phyloP scores from a whole-genome alignment of 2,113 vertebrate species.

The Haemorhous mexicanus region DNA sequence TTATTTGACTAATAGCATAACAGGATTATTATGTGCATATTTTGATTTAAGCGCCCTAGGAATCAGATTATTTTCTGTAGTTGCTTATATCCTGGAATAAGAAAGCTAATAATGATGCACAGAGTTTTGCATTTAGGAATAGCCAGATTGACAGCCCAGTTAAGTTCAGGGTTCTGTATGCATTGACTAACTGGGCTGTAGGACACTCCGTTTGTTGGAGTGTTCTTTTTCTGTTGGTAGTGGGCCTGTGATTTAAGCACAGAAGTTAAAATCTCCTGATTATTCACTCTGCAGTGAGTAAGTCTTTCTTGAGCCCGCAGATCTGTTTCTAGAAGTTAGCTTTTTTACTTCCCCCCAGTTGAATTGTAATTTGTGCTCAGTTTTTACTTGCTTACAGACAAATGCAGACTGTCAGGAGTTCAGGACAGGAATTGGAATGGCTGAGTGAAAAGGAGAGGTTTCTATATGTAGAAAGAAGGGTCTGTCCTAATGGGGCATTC shows the following conservation, averaged over 20 bases:
- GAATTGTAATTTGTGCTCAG: not conserved
- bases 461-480: not conserved
- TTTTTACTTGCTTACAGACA: not conserved
- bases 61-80: not conserved
- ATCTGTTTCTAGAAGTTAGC: not conserved
- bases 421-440: not conserved
- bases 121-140: not conserved
- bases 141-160: not conserved
- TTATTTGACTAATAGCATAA: not conserved
- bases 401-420: not conserved
- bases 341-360: not conserved
- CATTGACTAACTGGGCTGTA: not conserved
- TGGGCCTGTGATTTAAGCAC: not conserved
- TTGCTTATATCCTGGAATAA: not conserved
- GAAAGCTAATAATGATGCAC: not conserved
- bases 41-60: not conserved
- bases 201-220: not conserved
- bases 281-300: not conserved
- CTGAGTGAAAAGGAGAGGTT: not conserved
- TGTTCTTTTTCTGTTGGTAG: not conserved
- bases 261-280: not conserved
- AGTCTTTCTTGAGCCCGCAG: not conserved
- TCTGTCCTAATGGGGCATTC: not conserved
- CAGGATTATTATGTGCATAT: not conserved
- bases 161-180: not conserved